These are phyloP conservation scores for Cecropterus lyciades DNA, from an alignment of 1,140 invertebrate species.

Conservation along the genomic window DNA sequence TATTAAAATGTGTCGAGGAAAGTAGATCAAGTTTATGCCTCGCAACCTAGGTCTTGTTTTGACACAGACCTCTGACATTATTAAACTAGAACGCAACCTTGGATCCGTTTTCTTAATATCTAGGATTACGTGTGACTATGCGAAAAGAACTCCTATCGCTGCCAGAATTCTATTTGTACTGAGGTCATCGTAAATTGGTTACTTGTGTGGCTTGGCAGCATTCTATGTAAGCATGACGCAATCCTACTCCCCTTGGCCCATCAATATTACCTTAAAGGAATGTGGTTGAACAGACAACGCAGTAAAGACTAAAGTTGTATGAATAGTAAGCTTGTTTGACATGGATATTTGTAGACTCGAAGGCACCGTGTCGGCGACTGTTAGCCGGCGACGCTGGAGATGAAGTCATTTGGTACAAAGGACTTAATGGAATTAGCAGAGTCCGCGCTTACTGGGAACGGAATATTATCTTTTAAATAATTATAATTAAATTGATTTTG, in stretches of 20 bases:
- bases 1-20: slow-evolving; percentile 35
- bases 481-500: background rate
- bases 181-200: slow-evolving; percentile 32
- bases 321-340: background rate
- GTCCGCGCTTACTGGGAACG: background rate
- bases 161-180: background rate
- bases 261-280: too few relatives aligned
- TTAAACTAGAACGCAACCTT: slow-evolving; percentile 46
- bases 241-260: too few relatives aligned
- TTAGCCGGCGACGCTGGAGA: background rate
- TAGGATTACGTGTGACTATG: slow-evolving; percentile 36
- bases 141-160: slow-evolving; percentile 13
- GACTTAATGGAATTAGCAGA: slow-evolving; percentile 12
- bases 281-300: slow-evolving; percentile 2
- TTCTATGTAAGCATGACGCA: slow-evolving; percentile 39
- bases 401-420: background rate
- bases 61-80: slow-evolving; percentile 47
- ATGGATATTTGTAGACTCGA: slow-evolving; percentile 31
- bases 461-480: background rate
- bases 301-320: slow-evolving; percentile 1
- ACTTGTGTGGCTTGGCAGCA: slow-evolving; percentile 36
- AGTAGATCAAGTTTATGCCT: slow-evolving; percentile 44
- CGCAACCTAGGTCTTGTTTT: slow-evolving; percentile 45
- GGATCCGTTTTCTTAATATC: slow-evolving; percentile 42
- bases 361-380: slow-evolving; percentile 21